These are phyloP conservation scores for Astropecten irregularis DNA, from an alignment of 53 echinoderm and acorn worm genomes.

Conservation along the genomic window DNA sequence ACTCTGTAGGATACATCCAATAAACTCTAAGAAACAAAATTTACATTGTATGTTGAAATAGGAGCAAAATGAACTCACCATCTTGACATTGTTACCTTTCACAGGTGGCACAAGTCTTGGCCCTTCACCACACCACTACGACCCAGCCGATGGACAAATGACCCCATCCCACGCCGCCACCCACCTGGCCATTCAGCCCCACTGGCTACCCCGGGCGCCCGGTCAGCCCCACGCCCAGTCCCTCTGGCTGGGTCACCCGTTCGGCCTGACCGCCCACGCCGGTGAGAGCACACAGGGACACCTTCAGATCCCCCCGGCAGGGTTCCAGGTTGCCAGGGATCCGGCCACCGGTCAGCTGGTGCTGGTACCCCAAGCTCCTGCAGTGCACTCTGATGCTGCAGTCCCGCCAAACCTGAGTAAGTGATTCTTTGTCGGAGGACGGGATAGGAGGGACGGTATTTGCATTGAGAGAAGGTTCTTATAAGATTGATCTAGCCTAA, in stretches of 20 bases:
- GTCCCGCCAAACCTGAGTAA: constrained; percentile 21
- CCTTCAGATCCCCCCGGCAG: constrained; percentile 65
- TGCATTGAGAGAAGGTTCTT: no score
- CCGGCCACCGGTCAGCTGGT: constrained; percentile 81
- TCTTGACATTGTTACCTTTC: no score
- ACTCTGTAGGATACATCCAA: no score
- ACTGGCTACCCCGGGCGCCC: constrained; percentile 73
- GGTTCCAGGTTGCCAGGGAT: constrained; percentile 78
- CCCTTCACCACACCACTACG: constrained; percentile 42
- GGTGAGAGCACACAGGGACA: constrained; percentile 38
- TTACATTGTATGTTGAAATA: no score
- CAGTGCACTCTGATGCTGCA: constrained; percentile 30
- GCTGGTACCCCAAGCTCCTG: constrained; percentile 65
- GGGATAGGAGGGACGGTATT: no score
- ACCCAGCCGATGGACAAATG: constrained; percentile 42
- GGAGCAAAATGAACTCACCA: no score
- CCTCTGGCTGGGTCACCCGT: constrained; percentile 61
- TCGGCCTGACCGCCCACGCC: constrained; percentile 59
- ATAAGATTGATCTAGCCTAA: no score
- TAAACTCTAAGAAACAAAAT: no score
- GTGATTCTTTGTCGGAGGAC: background rate
- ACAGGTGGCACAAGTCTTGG: constrained; percentile 72
- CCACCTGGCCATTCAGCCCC: constrained; percentile 68
- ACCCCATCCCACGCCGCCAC: constrained; percentile 68
- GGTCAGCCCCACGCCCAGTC: constrained; percentile 49